A percentile compares a stretch with the other conserved stretches of the same genome.
Conservation (phyloP, 2,888 invertebrate species). For the Torymus texanus region DNA sequence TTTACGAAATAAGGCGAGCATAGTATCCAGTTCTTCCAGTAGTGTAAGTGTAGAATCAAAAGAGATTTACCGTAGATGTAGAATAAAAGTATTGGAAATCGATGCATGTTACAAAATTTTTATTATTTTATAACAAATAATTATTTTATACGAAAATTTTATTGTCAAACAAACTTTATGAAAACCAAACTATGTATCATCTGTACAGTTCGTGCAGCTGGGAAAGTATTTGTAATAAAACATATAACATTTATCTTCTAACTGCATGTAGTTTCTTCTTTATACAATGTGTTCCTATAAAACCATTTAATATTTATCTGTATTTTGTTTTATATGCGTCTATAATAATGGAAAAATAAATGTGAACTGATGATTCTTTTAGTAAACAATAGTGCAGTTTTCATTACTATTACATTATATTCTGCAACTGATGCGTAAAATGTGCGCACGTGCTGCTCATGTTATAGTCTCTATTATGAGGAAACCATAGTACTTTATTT, state of each 20-base stretch:
- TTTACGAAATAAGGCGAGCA: conserved; percentile 33
- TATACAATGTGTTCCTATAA: too few relatives aligned
- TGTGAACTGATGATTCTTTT: too few relatives aligned
- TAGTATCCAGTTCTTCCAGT: conserved; percentile 55
- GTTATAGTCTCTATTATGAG: too few relatives aligned
- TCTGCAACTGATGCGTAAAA: too few relatives aligned
- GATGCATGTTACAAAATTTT: conserved; percentile 52
- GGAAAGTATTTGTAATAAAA: conserved; percentile 52
- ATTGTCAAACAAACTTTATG: conserved; percentile 45
- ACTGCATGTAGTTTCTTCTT: too few relatives aligned
- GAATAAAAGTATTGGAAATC: conserved; percentile 37
- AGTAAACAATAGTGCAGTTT: too few relatives aligned
- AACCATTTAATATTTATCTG: too few relatives aligned
- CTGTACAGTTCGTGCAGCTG: conserved; percentile 44
- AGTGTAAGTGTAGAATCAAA: conserved; percentile 52
- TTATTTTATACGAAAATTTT: conserved; percentile 48
- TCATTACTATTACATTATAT: too few relatives aligned
- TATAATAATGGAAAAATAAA: too few relatives aligned
- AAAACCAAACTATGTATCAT: conserved; percentile 45
- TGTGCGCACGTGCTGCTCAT: too few relatives aligned
- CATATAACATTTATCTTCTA: conserved; percentile 25
- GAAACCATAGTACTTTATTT: too few relatives aligned
- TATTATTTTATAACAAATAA: conserved; percentile 55
- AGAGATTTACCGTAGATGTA: conserved; percentile 49
- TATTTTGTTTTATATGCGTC: too few relatives aligned